phyloP scores from a whole-genome alignment of 2,797 vertebrate genomes.

The Dendrocincla fuliginosa region DNA sequence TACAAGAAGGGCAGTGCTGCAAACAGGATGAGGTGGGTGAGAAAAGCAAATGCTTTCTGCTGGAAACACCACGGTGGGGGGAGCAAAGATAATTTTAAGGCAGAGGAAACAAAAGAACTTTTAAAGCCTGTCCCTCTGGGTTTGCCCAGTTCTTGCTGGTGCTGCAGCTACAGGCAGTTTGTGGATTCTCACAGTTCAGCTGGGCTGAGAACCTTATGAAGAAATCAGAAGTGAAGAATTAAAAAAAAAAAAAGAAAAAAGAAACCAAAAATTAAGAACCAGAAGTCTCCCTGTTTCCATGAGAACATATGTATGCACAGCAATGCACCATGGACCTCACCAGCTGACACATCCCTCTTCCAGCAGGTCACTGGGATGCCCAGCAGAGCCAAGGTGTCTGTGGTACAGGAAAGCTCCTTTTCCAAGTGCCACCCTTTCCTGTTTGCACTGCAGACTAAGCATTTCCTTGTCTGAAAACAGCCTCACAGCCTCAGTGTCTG shows the following conservation, averaged over 20 bases:
- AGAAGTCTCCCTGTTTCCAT: not conserved
- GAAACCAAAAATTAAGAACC: not conserved
- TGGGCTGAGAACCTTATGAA: not conserved
- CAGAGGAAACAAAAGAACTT: not conserved
- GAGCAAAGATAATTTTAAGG: not conserved
- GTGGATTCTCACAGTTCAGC: not conserved
- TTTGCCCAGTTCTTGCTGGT: not conserved
- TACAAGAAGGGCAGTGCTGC: not conserved
- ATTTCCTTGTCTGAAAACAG: constrained; percentile 27
- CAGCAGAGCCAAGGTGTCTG: not conserved
- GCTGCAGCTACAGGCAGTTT: not conserved
- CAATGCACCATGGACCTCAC: not conserved
- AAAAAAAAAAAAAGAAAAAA: not conserved
- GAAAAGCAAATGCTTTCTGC: not conserved
- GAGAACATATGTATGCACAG: not conserved
- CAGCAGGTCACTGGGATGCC: not conserved
- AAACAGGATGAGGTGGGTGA: not conserved
- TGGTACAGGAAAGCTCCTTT: constrained; percentile 29
- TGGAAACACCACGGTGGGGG: rapidly evolving
- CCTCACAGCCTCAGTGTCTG: not conserved
- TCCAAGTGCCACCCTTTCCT: constrained; percentile 50
- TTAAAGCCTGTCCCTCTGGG: not conserved
- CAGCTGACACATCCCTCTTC: not conserved
- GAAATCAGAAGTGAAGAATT: not conserved
- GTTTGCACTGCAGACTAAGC: constrained; percentile 37